These are phyloP conservation scores for Mastomys coucha DNA, from an alignment of 2,113 vertebrate species.

Conservation along the genomic window DNA sequence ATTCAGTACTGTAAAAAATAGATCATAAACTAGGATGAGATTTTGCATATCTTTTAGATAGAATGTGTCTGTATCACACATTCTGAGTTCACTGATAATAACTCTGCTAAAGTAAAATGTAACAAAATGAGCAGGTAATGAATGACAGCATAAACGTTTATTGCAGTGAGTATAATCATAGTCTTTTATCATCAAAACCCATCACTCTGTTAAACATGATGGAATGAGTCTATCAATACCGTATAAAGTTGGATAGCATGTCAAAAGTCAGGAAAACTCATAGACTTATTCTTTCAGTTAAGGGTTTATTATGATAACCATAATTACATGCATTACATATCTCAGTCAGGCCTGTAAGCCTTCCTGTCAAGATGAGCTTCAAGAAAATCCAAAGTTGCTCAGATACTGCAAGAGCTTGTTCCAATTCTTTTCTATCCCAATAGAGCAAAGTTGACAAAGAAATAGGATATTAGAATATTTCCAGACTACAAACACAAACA, in stretches of 20 bases:
- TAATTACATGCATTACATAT: conserved; percentile 71
- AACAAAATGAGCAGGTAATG: background rate
- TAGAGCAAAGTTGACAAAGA: conserved; percentile 28
- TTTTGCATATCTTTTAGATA: conserved; percentile 11
- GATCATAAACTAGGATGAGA: background rate
- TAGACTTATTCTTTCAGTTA: background rate
- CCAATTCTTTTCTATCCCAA: background rate
- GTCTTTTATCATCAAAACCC: conserved; percentile 52
- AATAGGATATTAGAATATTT: conserved; percentile 20
- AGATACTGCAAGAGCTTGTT: background rate
- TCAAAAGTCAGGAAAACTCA: conserved; percentile 28
- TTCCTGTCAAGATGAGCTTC: conserved; percentile 54
- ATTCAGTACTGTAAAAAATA: fast-evolving
- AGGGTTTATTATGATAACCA: conserved; percentile 66
- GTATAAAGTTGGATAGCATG: background rate
- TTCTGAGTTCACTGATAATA: background rate
- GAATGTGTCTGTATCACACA: background rate
- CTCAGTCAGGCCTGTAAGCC: conserved; percentile 60
- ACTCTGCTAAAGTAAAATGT: background rate
- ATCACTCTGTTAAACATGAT: conserved; percentile 22
- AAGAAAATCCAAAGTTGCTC: conserved; percentile 43
- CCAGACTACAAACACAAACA: background rate
- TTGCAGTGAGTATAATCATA: background rate
- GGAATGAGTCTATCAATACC: background rate
- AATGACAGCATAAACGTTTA: conserved; percentile 57